These are phyloP conservation scores for Drosophila sulfurigaster DNA, from an alignment of 1,140 invertebrate genomes.

Conservation along the genomic window DNA sequence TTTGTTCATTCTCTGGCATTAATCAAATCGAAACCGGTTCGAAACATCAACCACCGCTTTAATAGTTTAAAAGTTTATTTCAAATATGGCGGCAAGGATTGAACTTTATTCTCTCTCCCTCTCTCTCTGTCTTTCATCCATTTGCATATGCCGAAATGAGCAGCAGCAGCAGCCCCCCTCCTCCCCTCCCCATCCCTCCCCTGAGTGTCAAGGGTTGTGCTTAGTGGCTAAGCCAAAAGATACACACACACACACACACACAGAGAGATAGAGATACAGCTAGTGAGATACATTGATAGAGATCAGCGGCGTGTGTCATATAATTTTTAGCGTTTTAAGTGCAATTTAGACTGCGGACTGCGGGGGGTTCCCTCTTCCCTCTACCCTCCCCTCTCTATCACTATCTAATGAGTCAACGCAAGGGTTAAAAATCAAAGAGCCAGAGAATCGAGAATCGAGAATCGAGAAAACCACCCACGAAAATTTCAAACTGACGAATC, in stretches of 20 bases:
- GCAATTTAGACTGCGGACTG: conserved; percentile 56
- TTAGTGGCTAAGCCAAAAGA: conserved; percentile 56
- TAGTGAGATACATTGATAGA: conserved; percentile 43
- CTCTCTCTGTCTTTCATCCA: conserved; percentile 14
- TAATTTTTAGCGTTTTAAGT: conserved; percentile 81
- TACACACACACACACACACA: conserved; percentile 36
- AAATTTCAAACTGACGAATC: conserved; percentile 26
- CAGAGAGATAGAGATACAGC: conserved; percentile 7
- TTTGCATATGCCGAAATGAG: conserved; percentile 78
- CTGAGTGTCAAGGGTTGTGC: conserved; percentile 53
- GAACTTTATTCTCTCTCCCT: neutral
- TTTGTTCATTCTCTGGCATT: conserved; percentile 56
- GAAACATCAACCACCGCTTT: conserved; percentile 27
- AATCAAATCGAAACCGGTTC: conserved; percentile 79
- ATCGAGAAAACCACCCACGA: conserved; percentile 23
- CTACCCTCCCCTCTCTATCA: too few relatives aligned
- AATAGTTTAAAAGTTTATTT: conserved; percentile 77
- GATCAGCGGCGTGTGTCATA: conserved; percentile 68
- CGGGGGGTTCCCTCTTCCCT: conserved; percentile 16
- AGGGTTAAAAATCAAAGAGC: conserved; percentile 68
- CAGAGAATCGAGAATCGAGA: conserved; percentile 26
- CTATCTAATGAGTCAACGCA: conserved; percentile 69
- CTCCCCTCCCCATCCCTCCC: neutral
- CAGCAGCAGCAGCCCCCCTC: conserved; percentile 27
- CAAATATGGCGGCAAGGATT: conserved; percentile 65